These are phyloP conservation scores for Dolichotis patagonum DNA, from an alignment of 2,113 vertebrate species.

Conservation along the genomic window DNA sequence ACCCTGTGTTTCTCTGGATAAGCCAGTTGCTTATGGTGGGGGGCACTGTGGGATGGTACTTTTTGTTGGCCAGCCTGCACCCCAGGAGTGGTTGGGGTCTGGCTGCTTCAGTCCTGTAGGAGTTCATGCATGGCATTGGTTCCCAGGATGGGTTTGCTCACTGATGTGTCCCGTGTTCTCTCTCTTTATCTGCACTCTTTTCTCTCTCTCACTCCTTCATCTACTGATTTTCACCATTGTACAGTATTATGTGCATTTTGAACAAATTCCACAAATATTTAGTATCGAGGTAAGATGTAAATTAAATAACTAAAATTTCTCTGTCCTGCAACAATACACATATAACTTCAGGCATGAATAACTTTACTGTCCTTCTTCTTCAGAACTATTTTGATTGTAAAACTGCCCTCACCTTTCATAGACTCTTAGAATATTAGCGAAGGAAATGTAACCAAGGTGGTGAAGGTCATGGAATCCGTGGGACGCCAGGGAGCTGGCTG, in stretches of 20 bases:
- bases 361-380: neutral
- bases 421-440: neutral
- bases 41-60: no score
- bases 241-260: neutral
- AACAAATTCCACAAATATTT: neutral
- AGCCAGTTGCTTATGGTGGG: no score
- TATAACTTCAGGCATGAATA: neutral
- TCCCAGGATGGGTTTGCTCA: no score
- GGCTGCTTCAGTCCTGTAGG: no score
- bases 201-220: neutral
- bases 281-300: neutral
- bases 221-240: neutral
- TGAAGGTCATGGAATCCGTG: neutral
- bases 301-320: neutral
- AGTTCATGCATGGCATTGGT: no score
- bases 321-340: neutral
- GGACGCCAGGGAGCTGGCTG: neutral
- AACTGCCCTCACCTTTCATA: neutral
- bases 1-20: no score
- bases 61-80: no score
- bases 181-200: neutral
- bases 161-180: no score
- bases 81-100: no score
- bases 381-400: neutral
- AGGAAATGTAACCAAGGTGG: neutral